Base-by-base conservation (phyloP, 2,113 vertebrate species). In the Mastomys natalensis region DNA sequence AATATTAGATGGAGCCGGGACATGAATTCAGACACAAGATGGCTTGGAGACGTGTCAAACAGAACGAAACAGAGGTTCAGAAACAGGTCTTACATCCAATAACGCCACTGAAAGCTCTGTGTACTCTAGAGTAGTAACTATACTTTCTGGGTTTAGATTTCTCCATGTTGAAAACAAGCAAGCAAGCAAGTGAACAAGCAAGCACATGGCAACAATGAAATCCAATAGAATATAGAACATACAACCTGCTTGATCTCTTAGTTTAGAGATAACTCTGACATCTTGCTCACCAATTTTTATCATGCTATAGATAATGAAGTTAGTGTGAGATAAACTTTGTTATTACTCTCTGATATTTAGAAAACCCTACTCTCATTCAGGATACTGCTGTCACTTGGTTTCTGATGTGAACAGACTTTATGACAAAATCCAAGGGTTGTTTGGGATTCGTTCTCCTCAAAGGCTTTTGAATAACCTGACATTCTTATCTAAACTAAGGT, bases 251-350 rank as follows among this genome's bases (percentile, higher is more conserved):
- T 73, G 10, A n/a, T 60, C 21, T 86, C 51, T 85, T 73, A 81
- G 31, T 86, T 77, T 60, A n/a, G 3, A 85, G 80, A 60, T 89
- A 78, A 40, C 1, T n/a, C 19, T 74, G 86, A 43, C 26, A 78
- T 72, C 72, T 74, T 86, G 72, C 94, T 72, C 95, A n/a, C 17
- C 26, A 40, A 78, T 60, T 51, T 95, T 89, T 60, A 77, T 29
- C 64, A 31, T 0, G 60, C 62, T 29, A 66, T 2, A 19, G 8
- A 37, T 29, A 76, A 77, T 37, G 58, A 26, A 53, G 22, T 62
- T 62, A 22, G 76, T 15, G 4, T 40, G 24, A 91, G 26, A 40
- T 9, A 89, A 58, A 76, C 29, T 24, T 12, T 19, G 16, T 68
- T 87, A 89, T 60, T 72, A 81, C 24, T 58, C 4, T 43, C 1